phyloP scores from a whole-genome alignment of 2,113 vertebrate species.

The Axis porcinus region DNA sequence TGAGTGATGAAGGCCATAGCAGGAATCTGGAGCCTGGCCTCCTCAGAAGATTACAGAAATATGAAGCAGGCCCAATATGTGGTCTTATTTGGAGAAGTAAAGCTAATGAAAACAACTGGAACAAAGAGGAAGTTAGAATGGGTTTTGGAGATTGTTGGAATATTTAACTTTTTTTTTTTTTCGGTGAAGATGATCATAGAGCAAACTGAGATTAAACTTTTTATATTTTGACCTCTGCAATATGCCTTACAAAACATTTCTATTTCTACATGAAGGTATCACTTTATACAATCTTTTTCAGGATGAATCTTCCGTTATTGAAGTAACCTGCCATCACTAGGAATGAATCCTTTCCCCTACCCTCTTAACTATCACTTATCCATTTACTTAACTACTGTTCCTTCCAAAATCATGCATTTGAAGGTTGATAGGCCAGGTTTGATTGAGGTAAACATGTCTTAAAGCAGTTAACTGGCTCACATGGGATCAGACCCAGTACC shows the following conservation, averaged over 20 bases:
- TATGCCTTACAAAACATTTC: background rate
- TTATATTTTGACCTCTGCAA: background rate
- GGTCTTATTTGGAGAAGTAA: background rate
- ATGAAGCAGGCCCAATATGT: background rate
- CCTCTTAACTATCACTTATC: background rate
- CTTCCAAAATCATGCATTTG: background rate
- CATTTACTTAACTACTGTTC: background rate
- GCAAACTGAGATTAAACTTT: background rate
- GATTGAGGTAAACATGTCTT: background rate
- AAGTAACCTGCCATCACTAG: background rate
- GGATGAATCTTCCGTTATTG: background rate
- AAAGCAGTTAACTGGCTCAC: background rate
- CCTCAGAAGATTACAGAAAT: constrained; percentile 29
- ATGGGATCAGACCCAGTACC: background rate
- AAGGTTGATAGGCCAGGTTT: background rate
- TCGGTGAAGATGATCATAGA: background rate
- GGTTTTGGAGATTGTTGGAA: background rate
- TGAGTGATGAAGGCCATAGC: constrained; percentile 43
- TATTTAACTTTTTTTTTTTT: background rate
- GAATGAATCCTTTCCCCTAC: background rate
- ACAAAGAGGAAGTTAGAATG: constrained; percentile 1
- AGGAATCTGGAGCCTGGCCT: background rate
- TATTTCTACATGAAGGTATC: background rate
- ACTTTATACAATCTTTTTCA: background rate
- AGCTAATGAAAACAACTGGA: background rate